Evolutionary conservation across 2,888 invertebrate species (phyloP), one percentile per base, ranked within the genome.

Genomic region (Odontothrips loti): DNA sequence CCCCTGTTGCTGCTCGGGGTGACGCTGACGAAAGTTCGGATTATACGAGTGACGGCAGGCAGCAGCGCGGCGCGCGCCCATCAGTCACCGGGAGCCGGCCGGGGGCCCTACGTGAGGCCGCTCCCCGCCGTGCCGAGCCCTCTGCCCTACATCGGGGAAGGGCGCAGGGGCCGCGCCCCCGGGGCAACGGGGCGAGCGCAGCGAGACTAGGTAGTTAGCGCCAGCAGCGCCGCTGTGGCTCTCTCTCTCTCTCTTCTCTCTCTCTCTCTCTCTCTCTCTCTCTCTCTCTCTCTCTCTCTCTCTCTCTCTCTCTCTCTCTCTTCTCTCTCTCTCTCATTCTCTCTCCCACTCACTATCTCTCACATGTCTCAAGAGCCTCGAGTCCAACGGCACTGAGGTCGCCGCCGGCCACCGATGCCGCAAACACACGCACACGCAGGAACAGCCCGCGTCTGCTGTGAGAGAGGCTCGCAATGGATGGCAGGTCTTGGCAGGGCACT

Each of bases 1-100:
- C 68, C 68, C 10, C 27, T 27, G 23, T 27, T 75, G 68, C 23
- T 75, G 68, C 68, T 27, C 27, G 1, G 68, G 68, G 23, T 75
- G 68, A 75, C 68, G 68, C 68, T 75, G 68, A 75, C 68, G 68
- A 75, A 75, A 75, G 68, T 27, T 27, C 68, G 68, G 68, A 75
- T 75, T 75, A 75, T 75, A 75, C 68, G 68, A 27, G 68, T 23
- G 27, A 23, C 23, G 34, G 34, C 34, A 43, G 34, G 68, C 68
- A 23, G 68, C 23, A 68, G 68, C 27, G 27, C 34, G 34, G 34
- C 12, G 68, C 68, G 27, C 23, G 23, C 12, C 68, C 68, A 75
- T 75, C 68, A 27, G 68, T 75, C 68, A 58, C 20, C 58, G 58
- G 58, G 20, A 27, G 68, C 68, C 23, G 27, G 15, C 20, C 58